phyloP scores from a whole-genome alignment of 2,888 invertebrate species.

The Papilio protenor region DNA sequence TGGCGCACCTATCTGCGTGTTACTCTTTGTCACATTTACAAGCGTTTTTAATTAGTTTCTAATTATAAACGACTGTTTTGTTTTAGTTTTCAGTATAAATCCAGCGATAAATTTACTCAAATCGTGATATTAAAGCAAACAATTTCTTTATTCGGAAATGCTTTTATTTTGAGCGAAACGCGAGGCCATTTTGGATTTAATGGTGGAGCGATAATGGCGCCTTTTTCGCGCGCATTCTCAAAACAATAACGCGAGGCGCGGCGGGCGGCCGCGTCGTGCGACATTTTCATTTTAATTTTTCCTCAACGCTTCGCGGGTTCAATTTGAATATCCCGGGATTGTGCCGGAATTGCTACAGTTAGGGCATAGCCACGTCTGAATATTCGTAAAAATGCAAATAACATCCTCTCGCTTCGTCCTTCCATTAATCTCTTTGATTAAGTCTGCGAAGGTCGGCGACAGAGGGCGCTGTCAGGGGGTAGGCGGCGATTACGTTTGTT shows the following conservation, averaged over 20 bases:
- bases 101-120: not conserved
- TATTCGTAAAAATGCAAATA: conserved; percentile 39
- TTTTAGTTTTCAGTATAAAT: not conserved
- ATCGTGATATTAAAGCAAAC: conserved; percentile 8
- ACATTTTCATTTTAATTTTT: conserved; percentile 35
- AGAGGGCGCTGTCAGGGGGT: not conserved
- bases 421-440: conserved; percentile 36
- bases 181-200: conserved; percentile 42
- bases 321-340: conserved; percentile 35
- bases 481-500: conserved; percentile 32
- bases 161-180: conserved; percentile 23
- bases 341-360: conserved; percentile 24
- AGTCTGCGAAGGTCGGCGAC: conserved; percentile 3
- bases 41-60: not conserved
- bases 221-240: conserved; percentile 39
- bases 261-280: conserved; percentile 28
- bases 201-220: conserved; percentile 43
- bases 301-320: conserved; percentile 6
- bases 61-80: not conserved
- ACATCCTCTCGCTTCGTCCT: conserved; percentile 9
- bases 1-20: not conserved
- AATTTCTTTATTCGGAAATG: conserved; percentile 10
- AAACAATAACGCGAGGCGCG: conserved; percentile 34
- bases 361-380: conserved; percentile 20
- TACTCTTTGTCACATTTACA: not conserved